Conservation (phyloP, 2,113 vertebrate species). For the Syngnathus scovelli region DNA sequence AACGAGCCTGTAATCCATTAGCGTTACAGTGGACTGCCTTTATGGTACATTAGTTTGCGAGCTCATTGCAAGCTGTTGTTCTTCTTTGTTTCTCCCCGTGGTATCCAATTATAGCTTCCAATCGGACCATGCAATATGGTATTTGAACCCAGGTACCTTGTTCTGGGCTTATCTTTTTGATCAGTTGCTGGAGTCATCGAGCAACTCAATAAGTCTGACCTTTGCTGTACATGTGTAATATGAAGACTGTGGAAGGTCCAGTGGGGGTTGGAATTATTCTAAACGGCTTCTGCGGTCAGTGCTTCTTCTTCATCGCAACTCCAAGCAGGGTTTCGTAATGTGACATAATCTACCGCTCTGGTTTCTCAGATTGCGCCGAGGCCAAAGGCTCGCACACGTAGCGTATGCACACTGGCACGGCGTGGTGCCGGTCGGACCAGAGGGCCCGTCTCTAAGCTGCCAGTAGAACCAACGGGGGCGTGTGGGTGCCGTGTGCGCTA, state of each 20-base stretch:
- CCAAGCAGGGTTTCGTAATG: slow-evolving; percentile 23
- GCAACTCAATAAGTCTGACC: slow-evolving; percentile 6
- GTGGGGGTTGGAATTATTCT: background rate
- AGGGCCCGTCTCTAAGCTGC: slow-evolving; percentile 38
- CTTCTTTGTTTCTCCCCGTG: slow-evolving; percentile 33
- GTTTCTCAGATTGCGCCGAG: slow-evolving; percentile 8
- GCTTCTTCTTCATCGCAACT: slow-evolving; percentile 15
- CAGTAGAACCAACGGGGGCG: slow-evolving; percentile 29
- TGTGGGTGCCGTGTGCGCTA: slow-evolving; percentile 53
- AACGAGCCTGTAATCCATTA: slow-evolving; percentile 30
- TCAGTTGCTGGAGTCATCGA: slow-evolving; percentile 23
- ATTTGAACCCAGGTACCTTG: slow-evolving; percentile 22
- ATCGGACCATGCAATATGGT: too few species aligned
- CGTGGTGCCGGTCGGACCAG: slow-evolving; percentile 26
- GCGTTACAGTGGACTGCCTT: slow-evolving; percentile 32
- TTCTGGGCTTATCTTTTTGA: slow-evolving; percentile 54
- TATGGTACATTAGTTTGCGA: slow-evolving; percentile 45
- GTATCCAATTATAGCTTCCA: slow-evolving; percentile 55
- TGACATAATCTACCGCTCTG: slow-evolving; percentile 20
- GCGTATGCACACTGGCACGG: background rate
- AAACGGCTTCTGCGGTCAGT: slow-evolving; percentile 8
- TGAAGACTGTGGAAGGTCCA: slow-evolving; percentile 19
- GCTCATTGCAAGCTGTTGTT: slow-evolving; percentile 25
- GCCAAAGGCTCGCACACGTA: slow-evolving; percentile 8
- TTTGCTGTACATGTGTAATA: slow-evolving; percentile 1